Evolutionary conservation across 2,113 vertebrate genomes (phyloP).

Genomic region (Butorides virescens): DNA sequence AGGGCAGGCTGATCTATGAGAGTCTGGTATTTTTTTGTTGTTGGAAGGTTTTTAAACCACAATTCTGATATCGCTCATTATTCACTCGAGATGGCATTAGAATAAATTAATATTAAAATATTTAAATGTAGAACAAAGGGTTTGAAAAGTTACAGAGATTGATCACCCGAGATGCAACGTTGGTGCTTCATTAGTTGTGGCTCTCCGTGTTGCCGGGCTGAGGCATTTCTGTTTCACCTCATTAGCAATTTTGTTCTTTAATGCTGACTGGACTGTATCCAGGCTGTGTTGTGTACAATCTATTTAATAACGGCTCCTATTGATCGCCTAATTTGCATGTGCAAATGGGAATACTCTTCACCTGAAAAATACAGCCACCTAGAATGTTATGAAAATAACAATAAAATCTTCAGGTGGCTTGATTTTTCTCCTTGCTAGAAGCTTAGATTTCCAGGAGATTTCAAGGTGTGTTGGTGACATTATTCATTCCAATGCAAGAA

Average conservation of each 20-base stretch:
- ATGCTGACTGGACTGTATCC: neutral
- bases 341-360: neutral
- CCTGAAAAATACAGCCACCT: neutral
- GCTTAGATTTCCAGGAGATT: neutral
- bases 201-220: neutral
- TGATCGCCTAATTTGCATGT: neutral
- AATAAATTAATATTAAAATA: constrained; percentile 62
- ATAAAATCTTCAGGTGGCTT: neutral
- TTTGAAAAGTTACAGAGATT: constrained; percentile 10
- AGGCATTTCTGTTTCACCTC: neutral
- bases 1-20: neutral
- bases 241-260: neutral
- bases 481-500: neutral
- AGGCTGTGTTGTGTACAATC: neutral
- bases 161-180: neutral
- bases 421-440: neutral
- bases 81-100: neutral
- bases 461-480: neutral
- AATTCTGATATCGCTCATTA: neutral
- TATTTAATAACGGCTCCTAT: neutral
- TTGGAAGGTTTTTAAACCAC: neutral
- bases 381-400: neutral
- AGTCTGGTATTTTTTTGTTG: neutral
- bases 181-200: constrained; percentile 22
- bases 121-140: constrained; percentile 32